These are phyloP conservation scores for Caenorhabditis sp. DNA, from an alignment of 2,888 invertebrate species.

Conservation along the genomic window DNA sequence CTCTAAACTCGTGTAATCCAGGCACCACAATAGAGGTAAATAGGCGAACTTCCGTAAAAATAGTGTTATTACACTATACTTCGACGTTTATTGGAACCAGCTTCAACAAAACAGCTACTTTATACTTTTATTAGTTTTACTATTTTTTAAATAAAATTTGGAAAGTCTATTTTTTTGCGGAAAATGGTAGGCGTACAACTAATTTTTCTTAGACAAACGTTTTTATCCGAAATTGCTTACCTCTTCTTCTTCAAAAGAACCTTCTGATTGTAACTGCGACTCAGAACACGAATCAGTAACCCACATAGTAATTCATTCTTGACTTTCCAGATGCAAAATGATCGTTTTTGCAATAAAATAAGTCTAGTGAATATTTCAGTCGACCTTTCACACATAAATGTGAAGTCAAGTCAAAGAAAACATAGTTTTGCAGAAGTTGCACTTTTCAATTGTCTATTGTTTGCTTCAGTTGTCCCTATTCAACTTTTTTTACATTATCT, in stretches of 20 bases:
- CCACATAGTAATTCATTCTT: conserved; percentile 60
- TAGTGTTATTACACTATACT: conserved; percentile 28
- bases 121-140: no score
- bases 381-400: conserved; percentile 21
- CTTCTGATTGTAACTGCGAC: conserved; percentile 59
- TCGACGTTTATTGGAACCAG: conserved; percentile 20
- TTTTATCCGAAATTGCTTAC: conserved; percentile 30
- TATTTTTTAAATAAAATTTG: no score
- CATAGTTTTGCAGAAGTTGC: conserved; percentile 31
- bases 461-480: conserved; percentile 40
- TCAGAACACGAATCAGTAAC: conserved; percentile 64
- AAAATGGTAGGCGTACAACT: neutral
- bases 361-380: conserved; percentile 33
- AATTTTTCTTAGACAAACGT: neutral
- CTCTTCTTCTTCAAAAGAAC: conserved; percentile 56
- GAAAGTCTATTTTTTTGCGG: neutral
- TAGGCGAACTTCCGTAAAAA: conserved; percentile 53
- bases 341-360: neutral
- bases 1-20: no score
- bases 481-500: conserved; percentile 29
- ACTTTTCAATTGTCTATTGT: conserved; percentile 57
- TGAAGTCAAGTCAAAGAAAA: conserved; percentile 54
- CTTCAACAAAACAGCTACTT: conserved; percentile 25
- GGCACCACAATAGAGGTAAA: conserved; percentile 40
- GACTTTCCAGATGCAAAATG: conserved; percentile 4